These are phyloP conservation scores for Pterophyllum scalare DNA, from an alignment of 2,113 vertebrate species.

Conservation along the genomic window DNA sequence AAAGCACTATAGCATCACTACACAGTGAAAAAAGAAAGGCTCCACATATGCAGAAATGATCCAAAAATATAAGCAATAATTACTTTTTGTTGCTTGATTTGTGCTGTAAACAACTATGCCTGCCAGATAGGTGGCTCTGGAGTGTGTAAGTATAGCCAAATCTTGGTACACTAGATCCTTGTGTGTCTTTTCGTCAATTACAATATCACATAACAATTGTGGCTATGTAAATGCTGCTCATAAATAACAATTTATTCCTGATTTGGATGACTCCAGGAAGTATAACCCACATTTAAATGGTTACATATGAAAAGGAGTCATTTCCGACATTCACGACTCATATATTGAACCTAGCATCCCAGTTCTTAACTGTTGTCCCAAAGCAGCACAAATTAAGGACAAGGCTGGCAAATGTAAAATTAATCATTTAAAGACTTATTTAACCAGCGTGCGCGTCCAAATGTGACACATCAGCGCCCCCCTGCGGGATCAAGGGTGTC, in stretches of 20 bases:
- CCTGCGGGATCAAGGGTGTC: slow-evolving; percentile 17
- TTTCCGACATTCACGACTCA: background rate
- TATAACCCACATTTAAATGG: background rate
- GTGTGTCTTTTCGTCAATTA: too few relatives aligned
- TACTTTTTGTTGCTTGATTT: background rate
- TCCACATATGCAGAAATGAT: background rate
- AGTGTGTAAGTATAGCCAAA: background rate
- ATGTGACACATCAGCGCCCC: slow-evolving; percentile 31
- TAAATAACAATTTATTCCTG: background rate
- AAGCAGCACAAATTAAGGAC: background rate
- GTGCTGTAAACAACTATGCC: background rate
- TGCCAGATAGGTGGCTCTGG: background rate
- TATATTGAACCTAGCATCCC: background rate
- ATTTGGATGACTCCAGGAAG: background rate
- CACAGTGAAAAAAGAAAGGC: background rate
- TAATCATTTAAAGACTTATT: background rate
- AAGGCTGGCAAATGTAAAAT: background rate
- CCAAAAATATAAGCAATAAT: background rate
- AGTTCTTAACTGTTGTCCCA: background rate
- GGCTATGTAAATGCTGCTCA: background rate
- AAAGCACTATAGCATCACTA: background rate
- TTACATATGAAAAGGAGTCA: background rate
- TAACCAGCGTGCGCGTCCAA: background rate
- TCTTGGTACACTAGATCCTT: too few relatives aligned
- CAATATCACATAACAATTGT: too few relatives aligned